Conservation (phyloP, 2,888 invertebrate genomes). For the Adelphocoris suturalis region DNA sequence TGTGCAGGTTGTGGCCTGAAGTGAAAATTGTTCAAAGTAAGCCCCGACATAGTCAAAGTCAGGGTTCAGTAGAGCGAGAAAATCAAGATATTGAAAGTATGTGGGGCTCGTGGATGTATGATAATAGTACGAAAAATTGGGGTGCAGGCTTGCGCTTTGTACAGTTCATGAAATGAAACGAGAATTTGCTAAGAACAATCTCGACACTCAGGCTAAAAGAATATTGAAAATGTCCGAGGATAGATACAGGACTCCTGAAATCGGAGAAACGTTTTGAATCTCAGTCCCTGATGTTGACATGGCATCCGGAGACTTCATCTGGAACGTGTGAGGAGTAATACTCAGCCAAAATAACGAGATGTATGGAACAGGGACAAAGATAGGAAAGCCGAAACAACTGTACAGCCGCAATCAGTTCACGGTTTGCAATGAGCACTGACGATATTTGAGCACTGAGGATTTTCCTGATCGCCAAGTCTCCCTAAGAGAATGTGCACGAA, state of each 20-base stretch:
- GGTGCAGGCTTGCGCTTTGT: too few species aligned
- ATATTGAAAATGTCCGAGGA: not conserved
- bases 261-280: not conserved
- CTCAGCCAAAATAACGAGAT: slow-evolving; percentile 10
- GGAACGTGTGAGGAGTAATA: not conserved
- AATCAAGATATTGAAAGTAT: too few species aligned
- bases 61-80: too few species aligned
- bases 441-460: slow-evolving; percentile 13
- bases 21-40: too few species aligned
- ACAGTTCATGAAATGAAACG: too few species aligned
- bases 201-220: not conserved
- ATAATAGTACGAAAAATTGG: too few species aligned
- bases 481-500: not conserved
- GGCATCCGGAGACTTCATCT: not conserved
- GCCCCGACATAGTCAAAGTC: too few species aligned
- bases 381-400: not conserved
- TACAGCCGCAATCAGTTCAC: slow-evolving; percentile 40
- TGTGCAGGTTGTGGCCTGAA: too few species aligned
- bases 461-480: not conserved
- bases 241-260: not conserved
- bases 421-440: slow-evolving; percentile 24
- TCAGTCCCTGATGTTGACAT: not conserved
- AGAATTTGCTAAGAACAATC: too few species aligned
- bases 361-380: too few species aligned
- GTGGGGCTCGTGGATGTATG: too few species aligned